Conservation (phyloP, 2,888 invertebrate genomes). For the Argynnis bischoffii region DNA sequence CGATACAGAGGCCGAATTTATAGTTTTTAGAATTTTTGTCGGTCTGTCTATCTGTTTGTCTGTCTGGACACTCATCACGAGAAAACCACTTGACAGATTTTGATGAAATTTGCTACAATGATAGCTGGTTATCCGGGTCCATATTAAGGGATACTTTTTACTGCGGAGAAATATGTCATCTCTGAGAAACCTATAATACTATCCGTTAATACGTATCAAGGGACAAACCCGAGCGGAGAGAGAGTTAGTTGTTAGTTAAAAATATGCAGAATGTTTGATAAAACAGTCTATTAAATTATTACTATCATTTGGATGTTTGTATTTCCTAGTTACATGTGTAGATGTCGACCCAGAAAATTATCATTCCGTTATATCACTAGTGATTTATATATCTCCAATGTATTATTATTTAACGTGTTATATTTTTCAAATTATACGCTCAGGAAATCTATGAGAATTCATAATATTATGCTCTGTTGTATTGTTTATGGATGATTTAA, state of each 20-base stretch:
- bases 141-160: too few relatives aligned
- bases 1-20: not conserved
- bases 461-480: not conserved
- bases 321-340: conserved; percentile 19
- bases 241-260: not conserved
- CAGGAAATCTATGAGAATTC: conserved; percentile 27
- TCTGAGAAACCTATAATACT: too few relatives aligned
- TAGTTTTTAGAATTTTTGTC: too few relatives aligned
- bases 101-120: too few relatives aligned
- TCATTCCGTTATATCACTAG: conserved; percentile 22
- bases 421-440: conserved; percentile 24
- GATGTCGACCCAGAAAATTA: conserved; percentile 24
- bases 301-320: not conserved
- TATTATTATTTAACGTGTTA: conserved; percentile 24
- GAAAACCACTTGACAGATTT: not conserved
- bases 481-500: too few relatives aligned
- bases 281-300: not conserved
- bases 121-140: too few relatives aligned
- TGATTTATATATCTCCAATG: conserved; percentile 27
- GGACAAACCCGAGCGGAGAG: too few relatives aligned
- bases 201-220: too few relatives aligned
- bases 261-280: not conserved
- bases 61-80: not conserved
- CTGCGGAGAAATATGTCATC: too few relatives aligned
- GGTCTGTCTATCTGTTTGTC: too few relatives aligned